A percentile compares a stretch with the other conserved stretches of the same genome.
phyloP scores from a whole-genome alignment of 2,113 vertebrate species.

The Saccopteryx bilineata region DNA sequence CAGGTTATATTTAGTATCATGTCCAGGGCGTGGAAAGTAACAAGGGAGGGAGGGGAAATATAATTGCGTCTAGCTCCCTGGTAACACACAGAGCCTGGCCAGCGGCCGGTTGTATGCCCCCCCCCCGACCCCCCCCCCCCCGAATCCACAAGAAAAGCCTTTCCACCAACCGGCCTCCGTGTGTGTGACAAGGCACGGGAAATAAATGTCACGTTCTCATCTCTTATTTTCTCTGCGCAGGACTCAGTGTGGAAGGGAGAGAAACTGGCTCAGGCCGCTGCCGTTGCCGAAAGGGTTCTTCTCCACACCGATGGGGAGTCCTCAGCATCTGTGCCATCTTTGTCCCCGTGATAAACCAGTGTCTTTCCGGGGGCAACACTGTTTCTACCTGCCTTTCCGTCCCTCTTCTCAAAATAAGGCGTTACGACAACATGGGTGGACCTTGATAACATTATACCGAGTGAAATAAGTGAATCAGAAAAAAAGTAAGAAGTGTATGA shows the following conservation, averaged over 20 bases:
- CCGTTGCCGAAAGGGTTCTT: rapidly evolving
- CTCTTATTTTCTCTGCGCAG: background rate
- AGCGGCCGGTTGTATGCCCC: too few relatives aligned
- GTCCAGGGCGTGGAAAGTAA: slow-evolving; percentile 28
- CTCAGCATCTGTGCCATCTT: too few relatives aligned
- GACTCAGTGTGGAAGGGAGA: rapidly evolving
- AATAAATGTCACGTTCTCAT: background rate
- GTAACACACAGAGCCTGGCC: background rate
- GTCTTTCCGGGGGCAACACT: rapidly evolving
- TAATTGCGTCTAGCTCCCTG: background rate
- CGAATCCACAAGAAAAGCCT: rapidly evolving
- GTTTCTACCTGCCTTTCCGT: background rate
- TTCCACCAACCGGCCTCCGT: rapidly evolving
- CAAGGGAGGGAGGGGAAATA: background rate
- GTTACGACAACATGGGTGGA: too few relatives aligned
- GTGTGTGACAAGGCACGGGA: rapidly evolving
- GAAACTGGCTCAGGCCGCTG: rapidly evolving
- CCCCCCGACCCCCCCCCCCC: too few relatives aligned
- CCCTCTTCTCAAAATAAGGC: background rate
- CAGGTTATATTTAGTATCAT: slow-evolving; percentile 43
- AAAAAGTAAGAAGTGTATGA: too few relatives aligned
- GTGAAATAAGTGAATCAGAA: too few relatives aligned
- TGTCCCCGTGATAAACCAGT: rapidly evolving
- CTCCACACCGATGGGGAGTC: rapidly evolving
- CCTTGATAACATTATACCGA: too few relatives aligned